Percentiles rank a stretch among this genome's conserved stretches.
Conservation (phyloP, 35 echinoderm and acorn worm genomes). For the Eucidaris tribuloides region DNA sequence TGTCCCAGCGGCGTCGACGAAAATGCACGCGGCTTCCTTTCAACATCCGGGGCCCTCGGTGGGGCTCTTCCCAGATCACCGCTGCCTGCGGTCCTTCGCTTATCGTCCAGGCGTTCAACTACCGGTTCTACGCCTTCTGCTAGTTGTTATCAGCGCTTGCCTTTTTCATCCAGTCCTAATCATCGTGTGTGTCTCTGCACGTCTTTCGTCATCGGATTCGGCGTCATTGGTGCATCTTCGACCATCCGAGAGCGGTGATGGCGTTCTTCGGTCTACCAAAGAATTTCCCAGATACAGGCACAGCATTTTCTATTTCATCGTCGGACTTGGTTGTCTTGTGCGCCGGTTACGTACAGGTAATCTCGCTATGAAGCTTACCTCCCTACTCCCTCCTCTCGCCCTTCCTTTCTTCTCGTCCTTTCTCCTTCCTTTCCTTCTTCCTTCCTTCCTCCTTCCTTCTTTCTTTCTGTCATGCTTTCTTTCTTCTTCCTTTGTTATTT, state of each 20-base stretch:
- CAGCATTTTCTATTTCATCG: background rate
- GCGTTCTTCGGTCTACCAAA: background rate
- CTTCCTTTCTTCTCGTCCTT: too few relatives aligned
- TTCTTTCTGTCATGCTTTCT: too few relatives aligned
- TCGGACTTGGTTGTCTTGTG: background rate
- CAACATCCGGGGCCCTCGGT: background rate
- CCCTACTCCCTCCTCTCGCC: too few relatives aligned
- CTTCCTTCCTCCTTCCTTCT: too few relatives aligned
- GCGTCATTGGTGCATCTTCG: background rate
- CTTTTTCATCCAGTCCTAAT: background rate
- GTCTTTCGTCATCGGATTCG: constrained; percentile 14
- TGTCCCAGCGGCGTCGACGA: background rate
- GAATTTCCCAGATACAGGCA: background rate
- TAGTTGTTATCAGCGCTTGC: background rate
- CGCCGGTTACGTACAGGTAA: background rate
- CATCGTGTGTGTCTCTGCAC: background rate
- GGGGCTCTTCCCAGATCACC: background rate
- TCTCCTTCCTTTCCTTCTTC: too few relatives aligned
- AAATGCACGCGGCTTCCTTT: background rate
- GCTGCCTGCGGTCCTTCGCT: background rate
- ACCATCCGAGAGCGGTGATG: background rate
- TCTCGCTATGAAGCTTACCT: too few relatives aligned
- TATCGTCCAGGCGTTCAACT: background rate
- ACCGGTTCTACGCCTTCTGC: background rate
- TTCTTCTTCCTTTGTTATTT: too few relatives aligned